These are phyloP conservation scores for Odiellus spinosus DNA, from an alignment of 2,888 invertebrate species.

Conservation along the genomic window DNA sequence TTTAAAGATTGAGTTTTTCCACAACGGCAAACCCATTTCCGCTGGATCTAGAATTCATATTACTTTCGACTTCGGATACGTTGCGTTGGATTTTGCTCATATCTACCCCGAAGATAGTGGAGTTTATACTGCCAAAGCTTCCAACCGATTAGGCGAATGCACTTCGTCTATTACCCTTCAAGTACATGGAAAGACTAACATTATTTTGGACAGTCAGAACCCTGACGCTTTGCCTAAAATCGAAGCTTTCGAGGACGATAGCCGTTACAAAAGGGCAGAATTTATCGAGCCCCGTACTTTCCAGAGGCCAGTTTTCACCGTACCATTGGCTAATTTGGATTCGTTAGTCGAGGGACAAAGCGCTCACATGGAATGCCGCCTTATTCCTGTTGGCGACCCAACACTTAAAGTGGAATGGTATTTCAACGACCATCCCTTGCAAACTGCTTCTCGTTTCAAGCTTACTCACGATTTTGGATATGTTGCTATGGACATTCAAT, in stretches of 20 bases:
- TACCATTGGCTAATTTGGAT: conserved; percentile 52
- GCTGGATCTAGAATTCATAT: conserved; percentile 80
- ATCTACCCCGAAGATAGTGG: conserved; percentile 95
- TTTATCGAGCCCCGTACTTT: conserved; percentile 48
- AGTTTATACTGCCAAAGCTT: conserved; percentile 81
- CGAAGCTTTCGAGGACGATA: conserved; percentile 72
- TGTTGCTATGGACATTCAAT: conserved; percentile 79
- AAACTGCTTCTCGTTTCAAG: conserved; percentile 65
- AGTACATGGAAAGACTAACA: conserved; percentile 45
- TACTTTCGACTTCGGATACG: conserved; percentile 93
- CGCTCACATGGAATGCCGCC: conserved; percentile 66
- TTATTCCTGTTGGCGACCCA: conserved; percentile 73
- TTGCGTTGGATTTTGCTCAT: conserved; percentile 86
- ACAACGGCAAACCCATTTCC: conserved; percentile 27
- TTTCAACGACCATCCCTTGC: conserved; percentile 62
- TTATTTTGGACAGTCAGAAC: conserved; percentile 76
- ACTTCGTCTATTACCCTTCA: conserved; percentile 54
- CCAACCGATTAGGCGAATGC: conserved; percentile 82
- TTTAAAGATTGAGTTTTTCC: conserved; percentile 36
- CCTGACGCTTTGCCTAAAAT: conserved; percentile 82
- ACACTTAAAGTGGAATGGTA: conserved; percentile 82
- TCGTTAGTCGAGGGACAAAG: conserved; percentile 75
- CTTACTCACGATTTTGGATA: conserved; percentile 88
- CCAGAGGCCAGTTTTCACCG: conserved; percentile 66
- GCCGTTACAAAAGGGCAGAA: conserved; percentile 44